Conservation (phyloP, 2,113 vertebrate species). For the Barnardius zonarius region DNA sequence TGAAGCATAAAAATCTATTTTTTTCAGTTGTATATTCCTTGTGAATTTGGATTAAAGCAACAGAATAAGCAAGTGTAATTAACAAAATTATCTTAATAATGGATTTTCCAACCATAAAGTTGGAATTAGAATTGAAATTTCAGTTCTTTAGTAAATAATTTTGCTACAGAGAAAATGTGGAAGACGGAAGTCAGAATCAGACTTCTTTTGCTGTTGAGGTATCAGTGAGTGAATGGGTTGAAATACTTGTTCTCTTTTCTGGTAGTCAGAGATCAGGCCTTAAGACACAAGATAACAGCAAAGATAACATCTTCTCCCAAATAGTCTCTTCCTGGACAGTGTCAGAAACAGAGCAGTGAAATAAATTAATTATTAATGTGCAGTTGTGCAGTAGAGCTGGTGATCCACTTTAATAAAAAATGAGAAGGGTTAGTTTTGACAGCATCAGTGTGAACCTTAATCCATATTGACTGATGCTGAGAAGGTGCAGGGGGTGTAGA, state of each 20-base stretch:
- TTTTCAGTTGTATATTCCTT: neutral
- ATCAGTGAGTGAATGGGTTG: neutral
- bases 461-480: neutral
- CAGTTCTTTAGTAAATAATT: neutral
- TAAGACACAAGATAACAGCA: neutral
- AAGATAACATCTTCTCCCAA: neutral
- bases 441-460: neutral
- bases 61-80: neutral
- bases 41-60: neutral
- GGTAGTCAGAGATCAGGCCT: neutral
- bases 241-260: neutral
- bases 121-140: neutral
- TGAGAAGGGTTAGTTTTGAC: neutral
- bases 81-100: neutral
- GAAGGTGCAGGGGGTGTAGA: accelerated
- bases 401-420: slow-evolving; percentile 3
- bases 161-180: neutral
- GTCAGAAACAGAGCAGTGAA: neutral
- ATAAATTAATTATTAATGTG: slow-evolving; percentile 9
- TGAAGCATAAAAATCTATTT: too few species aligned
- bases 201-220: neutral
- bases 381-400: neutral
- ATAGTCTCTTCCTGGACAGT: neutral
- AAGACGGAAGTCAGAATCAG: neutral
- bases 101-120: neutral